These are phyloP conservation scores for Chymomyza procnemis DNA, from an alignment of 2,888 invertebrate genomes.

Conservation along the genomic window DNA sequence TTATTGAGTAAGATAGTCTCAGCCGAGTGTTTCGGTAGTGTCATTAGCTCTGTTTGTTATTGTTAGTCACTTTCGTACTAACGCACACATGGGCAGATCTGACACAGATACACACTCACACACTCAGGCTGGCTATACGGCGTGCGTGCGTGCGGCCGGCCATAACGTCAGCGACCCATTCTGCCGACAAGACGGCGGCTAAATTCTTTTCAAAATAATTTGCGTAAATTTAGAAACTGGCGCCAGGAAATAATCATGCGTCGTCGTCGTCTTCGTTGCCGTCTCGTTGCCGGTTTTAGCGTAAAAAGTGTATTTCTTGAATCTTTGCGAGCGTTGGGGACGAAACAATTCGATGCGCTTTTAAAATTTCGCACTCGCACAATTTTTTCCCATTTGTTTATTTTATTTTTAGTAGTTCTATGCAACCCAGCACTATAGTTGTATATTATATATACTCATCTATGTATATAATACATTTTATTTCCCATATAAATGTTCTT, in stretches of 20 bases:
- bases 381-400: slow-evolving; percentile 12
- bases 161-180: not conserved
- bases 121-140: too few species aligned
- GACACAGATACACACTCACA: not conserved
- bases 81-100: not conserved
- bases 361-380: slow-evolving; percentile 3
- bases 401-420: not conserved
- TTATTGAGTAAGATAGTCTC: too few species aligned
- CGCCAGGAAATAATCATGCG: slow-evolving; percentile 77
- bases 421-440: not conserved
- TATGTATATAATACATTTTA: too few species aligned
- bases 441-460: too few species aligned
- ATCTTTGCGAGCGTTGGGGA: not conserved
- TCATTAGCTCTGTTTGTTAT: too few species aligned
- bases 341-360: not conserved
- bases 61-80: not conserved
- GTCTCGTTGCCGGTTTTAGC: slow-evolving; percentile 21
- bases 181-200: slow-evolving; percentile 59
- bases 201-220: slow-evolving; percentile 75
- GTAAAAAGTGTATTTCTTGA: not conserved
- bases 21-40: too few species aligned
- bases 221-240: slow-evolving; percentile 76
- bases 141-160: not conserved
- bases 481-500: too few species aligned
- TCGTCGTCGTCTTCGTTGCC: slow-evolving; percentile 42